A percentile compares a stretch with the other conserved stretches of the same genome.
phyloP scores from a whole-genome alignment of 2,888 invertebrate genomes.

The Tenthredo amoena region DNA sequence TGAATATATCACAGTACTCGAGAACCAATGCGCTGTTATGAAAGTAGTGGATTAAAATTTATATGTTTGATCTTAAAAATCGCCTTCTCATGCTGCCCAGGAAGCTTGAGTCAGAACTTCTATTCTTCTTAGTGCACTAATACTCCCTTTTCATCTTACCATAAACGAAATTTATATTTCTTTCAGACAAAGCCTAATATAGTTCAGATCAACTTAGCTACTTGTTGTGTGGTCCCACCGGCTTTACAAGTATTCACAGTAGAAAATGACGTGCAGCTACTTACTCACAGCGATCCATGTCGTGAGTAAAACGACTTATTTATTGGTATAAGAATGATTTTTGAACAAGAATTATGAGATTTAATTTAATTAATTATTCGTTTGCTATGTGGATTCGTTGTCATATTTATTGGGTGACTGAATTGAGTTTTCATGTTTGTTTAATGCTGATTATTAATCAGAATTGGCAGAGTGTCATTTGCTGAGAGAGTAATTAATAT shows the following conservation, averaged over 20 bases:
- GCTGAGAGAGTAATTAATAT: constrained; percentile 31
- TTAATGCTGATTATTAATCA: background rate
- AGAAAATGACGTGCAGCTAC: constrained; percentile 93
- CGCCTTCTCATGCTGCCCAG: background rate
- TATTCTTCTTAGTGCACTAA: background rate
- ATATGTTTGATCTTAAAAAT: background rate
- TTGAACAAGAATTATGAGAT: background rate
- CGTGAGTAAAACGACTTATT: constrained; percentile 80
- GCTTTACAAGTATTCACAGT: constrained; percentile 94
- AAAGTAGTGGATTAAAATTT: background rate
- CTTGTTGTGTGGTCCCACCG: constrained; percentile 97
- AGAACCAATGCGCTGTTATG: background rate
- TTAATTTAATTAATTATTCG: background rate
- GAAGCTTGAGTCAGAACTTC: background rate
- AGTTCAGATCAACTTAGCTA: constrained; percentile 95
- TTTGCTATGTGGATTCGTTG: constrained; percentile 23
- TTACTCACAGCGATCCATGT: constrained; percentile 97
- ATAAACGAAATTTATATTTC: constrained; percentile 53
- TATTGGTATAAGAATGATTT: background rate
- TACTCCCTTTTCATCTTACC: background rate
- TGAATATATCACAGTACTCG: background rate
- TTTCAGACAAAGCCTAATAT: constrained; percentile 88
- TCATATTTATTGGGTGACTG: constrained; percentile 48
- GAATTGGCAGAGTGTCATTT: constrained; percentile 16
- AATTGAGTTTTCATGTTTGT: constrained; percentile 46